A percentile compares a stretch with the other conserved stretches of the same genome.
phyloP scores from a whole-genome alignment of 2,888 invertebrate genomes.

The Nezara viridula region DNA sequence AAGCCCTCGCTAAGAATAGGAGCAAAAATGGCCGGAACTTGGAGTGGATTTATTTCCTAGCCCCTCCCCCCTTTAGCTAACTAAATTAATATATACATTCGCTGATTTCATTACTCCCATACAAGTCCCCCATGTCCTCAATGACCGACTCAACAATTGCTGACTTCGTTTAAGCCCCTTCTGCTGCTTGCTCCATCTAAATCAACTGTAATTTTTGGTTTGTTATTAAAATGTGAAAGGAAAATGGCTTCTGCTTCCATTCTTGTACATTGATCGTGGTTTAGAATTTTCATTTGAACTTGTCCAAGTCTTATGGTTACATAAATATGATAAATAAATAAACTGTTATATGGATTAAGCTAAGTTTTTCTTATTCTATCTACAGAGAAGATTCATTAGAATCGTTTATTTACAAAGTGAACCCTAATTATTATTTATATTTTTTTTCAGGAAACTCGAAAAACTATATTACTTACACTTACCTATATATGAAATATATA shows the following conservation, averaged over 20 bases:
- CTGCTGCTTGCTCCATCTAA: background rate
- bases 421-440: too few species aligned
- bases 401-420: too few species aligned
- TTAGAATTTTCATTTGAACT: background rate
- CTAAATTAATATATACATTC: constrained; percentile 28
- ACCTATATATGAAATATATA: too few species aligned
- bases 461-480: too few species aligned
- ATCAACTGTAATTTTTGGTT: background rate
- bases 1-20: constrained; percentile 41
- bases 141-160: background rate
- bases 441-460: too few species aligned
- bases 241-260: background rate
- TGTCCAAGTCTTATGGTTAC: background rate
- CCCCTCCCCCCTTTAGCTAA: background rate
- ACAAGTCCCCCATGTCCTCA: background rate
- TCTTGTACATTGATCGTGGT: background rate
- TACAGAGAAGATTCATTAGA: too few species aligned
- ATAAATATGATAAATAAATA: background rate
- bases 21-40: constrained; percentile 46
- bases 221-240: background rate
- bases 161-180: background rate
- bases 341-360: too few species aligned
- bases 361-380: too few species aligned
- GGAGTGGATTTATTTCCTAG: background rate
- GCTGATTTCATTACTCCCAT: background rate